Conservation (phyloP, 2,113 vertebrate genomes). For the Rhinopomastus cyanomelas region DNA sequence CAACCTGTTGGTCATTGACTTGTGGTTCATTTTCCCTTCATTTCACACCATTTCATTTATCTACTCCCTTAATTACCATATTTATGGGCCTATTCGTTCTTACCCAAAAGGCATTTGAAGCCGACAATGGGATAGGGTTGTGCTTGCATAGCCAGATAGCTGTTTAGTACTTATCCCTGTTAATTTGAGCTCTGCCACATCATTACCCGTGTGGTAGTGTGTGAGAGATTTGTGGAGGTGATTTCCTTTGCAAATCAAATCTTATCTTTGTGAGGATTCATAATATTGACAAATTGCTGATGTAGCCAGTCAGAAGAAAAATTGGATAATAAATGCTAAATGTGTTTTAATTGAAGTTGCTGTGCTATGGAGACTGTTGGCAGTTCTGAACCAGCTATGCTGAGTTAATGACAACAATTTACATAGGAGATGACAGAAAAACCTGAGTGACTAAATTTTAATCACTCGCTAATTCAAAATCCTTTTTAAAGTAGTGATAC, state of each 20-base stretch:
- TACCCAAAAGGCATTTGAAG: conserved; percentile 41
- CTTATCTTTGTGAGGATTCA: background rate
- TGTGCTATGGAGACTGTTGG: background rate
- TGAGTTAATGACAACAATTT: background rate
- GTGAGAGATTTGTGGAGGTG: background rate
- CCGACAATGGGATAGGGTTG: conserved; percentile 18
- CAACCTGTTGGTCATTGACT: background rate
- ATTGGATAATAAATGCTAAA: background rate
- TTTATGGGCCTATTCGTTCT: conserved; percentile 23
- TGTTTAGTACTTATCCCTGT: conserved; percentile 47
- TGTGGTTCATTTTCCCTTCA: conserved; percentile 22
- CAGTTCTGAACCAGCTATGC: too few relatives aligned
- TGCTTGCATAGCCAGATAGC: conserved; percentile 27
- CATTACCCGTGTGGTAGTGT: conserved; percentile 4
- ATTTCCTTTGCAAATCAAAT: background rate
- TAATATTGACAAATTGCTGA: background rate
- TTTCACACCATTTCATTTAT: conserved; percentile 40
- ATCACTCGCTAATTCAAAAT: background rate
- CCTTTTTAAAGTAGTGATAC: background rate
- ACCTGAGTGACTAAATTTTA: background rate
- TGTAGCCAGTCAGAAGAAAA: background rate
- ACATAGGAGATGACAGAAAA: background rate
- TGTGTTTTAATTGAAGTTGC: background rate
- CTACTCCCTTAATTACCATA: conserved; percentile 5
- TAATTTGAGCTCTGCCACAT: conserved; percentile 35